These are phyloP conservation scores for Nestor notabilis DNA, from an alignment of 2,113 vertebrate species.

Conservation along the genomic window DNA sequence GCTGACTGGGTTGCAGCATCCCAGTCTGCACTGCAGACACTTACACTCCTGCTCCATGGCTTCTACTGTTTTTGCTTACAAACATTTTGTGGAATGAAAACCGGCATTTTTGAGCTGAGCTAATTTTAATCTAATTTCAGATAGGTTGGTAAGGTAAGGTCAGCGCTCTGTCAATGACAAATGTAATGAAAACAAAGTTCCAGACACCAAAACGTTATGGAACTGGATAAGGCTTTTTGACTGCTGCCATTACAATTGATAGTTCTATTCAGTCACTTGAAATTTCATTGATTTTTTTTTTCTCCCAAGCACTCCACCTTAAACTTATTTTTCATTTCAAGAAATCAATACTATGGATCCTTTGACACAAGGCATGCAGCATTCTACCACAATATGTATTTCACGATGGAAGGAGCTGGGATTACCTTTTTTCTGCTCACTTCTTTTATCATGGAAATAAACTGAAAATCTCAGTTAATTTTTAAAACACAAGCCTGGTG, in stretches of 20 bases:
- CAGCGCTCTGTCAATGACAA: conserved; percentile 54
- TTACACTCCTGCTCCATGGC: neutral
- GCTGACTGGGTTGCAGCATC: neutral
- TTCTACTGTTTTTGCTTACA: neutral
- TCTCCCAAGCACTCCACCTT: conserved; percentile 38
- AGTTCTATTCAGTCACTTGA: conserved; percentile 70
- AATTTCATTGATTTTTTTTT: conserved; percentile 65
- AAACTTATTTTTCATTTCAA: conserved; percentile 71
- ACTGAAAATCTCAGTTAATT: neutral
- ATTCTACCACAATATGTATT: conserved; percentile 40
- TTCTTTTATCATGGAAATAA: neutral
- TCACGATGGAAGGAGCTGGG: neutral
- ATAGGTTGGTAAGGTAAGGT: conserved; percentile 33
- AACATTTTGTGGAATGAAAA: neutral
- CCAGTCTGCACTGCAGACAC: neutral
- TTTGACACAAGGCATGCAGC: conserved; percentile 51
- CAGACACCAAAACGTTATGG: conserved; percentile 50
- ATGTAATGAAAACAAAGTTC: conserved; percentile 62
- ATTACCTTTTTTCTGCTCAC: neutral
- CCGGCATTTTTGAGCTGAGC: neutral
- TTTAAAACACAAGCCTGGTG: neutral
- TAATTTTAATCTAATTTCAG: conserved; percentile 56
- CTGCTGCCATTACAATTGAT: conserved; percentile 67
- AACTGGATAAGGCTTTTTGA: conserved; percentile 61
- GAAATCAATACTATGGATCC: conserved; percentile 69